These are phyloP conservation scores for Sceloporus undulatus DNA, from an alignment of 2,113 vertebrate species.

Conservation along the genomic window DNA sequence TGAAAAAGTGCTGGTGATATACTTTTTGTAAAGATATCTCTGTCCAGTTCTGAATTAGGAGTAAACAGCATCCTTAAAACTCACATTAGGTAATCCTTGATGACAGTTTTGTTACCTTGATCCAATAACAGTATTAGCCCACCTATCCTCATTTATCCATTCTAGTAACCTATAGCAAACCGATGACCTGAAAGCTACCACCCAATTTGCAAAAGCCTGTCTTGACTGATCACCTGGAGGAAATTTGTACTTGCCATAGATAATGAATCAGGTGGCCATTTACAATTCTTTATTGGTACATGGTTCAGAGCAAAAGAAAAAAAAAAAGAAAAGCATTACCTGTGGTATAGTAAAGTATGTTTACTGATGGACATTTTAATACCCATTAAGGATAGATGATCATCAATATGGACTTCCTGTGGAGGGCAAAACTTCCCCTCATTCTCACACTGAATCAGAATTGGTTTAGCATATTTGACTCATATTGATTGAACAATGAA, in stretches of 20 bases:
- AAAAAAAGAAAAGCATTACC: neutral
- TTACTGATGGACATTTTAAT: neutral
- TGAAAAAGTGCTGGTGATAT: no score
- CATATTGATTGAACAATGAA: neutral
- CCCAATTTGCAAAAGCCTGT: neutral
- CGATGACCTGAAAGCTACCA: neutral
- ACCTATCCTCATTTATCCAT: neutral
- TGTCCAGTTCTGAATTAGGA: no score
- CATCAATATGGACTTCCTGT: no score
- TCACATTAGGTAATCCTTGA: no score
- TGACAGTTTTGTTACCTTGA: no score
- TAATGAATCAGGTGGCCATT: neutral
- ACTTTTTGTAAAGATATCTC: no score
- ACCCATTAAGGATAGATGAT: neutral
- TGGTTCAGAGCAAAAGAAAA: neutral
- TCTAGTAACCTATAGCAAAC: neutral
- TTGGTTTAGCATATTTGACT: neutral
- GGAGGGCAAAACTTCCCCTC: no score
- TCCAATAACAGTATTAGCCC: no score
- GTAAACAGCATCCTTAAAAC: no score
- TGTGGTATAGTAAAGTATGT: neutral
- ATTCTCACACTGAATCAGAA: neutral
- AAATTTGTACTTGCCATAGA: neutral
- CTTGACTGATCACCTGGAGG: neutral
- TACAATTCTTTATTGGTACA: neutral